Conservation (phyloP, 2,888 invertebrate genomes). For the Oscheius sp. region DNA sequence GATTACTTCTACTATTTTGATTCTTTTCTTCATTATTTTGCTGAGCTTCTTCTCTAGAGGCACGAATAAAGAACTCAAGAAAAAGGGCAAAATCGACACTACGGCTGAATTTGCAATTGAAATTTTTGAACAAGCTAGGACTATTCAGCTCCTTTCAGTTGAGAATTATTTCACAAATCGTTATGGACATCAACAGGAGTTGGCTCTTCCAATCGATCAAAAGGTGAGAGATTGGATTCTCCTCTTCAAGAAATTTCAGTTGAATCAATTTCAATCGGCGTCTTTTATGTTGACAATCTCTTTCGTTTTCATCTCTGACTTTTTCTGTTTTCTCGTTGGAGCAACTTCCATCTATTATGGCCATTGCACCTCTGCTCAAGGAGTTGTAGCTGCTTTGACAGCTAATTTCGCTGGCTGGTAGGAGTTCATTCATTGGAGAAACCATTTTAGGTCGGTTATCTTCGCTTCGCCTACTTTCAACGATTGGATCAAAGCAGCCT, state of each 20-base stretch:
- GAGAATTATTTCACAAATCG: slow-evolving; percentile 69
- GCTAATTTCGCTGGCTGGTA: slow-evolving; percentile 30
- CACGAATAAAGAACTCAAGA: slow-evolving; percentile 33
- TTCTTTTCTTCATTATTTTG: not conserved
- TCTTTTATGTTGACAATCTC: slow-evolving; percentile 21
- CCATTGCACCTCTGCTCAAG: not conserved
- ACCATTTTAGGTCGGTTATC: slow-evolving; percentile 22
- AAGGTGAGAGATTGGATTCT: slow-evolving; percentile 23
- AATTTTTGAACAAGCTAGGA: slow-evolving; percentile 72
- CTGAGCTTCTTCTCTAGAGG: slow-evolving; percentile 36
- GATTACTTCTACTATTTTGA: slow-evolving; percentile 23
- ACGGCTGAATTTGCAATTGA: slow-evolving; percentile 69
- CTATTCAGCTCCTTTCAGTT: slow-evolving; percentile 71
- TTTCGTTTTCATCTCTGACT: slow-evolving; percentile 26
- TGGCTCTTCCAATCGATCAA: slow-evolving; percentile 31
- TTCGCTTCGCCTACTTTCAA: slow-evolving; percentile 30
- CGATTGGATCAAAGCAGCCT: slow-evolving; percentile 23
- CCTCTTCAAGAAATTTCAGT: slow-evolving; percentile 1
- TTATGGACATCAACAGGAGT: slow-evolving; percentile 56
- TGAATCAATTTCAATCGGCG: slow-evolving; percentile 19
- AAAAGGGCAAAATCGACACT: slow-evolving; percentile 39
- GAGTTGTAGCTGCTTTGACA: slow-evolving; percentile 14
- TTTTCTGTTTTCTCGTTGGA: slow-evolving; percentile 29
- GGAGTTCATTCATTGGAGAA: not conserved
- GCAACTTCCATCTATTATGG: slow-evolving; percentile 24